These are phyloP conservation scores for Schizopygopsis malacanthus DNA, from an alignment of 2,797 vertebrate species.

Conservation along the genomic window DNA sequence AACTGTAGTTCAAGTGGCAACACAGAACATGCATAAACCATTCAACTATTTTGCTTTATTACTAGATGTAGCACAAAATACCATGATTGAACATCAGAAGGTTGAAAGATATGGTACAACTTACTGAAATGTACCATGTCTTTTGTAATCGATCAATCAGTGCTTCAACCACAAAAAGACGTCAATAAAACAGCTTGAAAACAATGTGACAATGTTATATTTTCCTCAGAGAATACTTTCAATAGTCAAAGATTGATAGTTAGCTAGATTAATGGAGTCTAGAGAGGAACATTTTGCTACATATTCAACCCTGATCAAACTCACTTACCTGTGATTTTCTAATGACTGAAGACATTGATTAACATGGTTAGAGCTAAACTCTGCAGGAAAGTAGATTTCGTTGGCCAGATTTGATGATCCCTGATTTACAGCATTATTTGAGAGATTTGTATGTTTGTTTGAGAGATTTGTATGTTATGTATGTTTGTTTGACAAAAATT, in stretches of 20 bases:
- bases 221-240: neutral
- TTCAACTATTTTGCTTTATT: neutral
- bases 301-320: no score
- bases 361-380: no score
- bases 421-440: no score
- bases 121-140: neutral
- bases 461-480: no score
- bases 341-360: no score
- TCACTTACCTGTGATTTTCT: no score
- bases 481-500: no score
- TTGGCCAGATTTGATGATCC: no score
- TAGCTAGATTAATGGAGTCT: neutral
- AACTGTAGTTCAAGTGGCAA: no score
- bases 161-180: neutral
- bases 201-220: neutral
- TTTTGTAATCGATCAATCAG: neutral
- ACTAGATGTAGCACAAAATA: slow-evolving; percentile 1
- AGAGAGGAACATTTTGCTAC: neutral
- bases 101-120: neutral
- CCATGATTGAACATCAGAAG: neutral
- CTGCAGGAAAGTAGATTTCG: no score
- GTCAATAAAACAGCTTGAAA: neutral
- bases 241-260: neutral
- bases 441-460: no score
- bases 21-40: neutral